These are phyloP conservation scores for Stenichneumon culpator DNA, from an alignment of 2,888 invertebrate species.

Conservation along the genomic window DNA sequence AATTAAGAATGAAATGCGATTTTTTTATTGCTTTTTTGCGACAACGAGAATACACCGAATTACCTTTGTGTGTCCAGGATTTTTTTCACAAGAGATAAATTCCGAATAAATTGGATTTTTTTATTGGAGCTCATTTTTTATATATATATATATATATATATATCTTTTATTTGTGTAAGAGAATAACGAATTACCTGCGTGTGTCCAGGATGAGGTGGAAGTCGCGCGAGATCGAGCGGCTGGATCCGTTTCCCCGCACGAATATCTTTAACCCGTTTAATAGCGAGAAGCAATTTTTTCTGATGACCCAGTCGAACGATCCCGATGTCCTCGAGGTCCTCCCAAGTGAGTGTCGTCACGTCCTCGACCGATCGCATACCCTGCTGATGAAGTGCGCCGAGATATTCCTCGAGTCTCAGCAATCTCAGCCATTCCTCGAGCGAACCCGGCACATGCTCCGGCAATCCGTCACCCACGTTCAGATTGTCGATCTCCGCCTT, in stretches of 20 bases:
- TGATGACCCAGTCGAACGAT: conserved; percentile 98
- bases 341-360: conserved; percentile 98
- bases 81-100: not conserved
- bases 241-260: conserved; percentile 92
- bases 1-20: too few relatives aligned
- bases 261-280: conserved; percentile 98
- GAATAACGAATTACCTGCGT: conserved; percentile 78
- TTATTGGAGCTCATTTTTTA: not conserved
- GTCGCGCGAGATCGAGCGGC: conserved; percentile 85
- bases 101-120: not conserved
- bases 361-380: conserved; percentile 97
- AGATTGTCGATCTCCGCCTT: conserved; percentile 98
- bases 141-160: too few relatives aligned
- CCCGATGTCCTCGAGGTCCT: conserved; percentile 99
- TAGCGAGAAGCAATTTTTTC: conserved; percentile 98
- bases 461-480: conserved; percentile 97
- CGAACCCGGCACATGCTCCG: conserved; percentile 97
- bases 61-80: too few relatives aligned
- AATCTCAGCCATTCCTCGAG: conserved; percentile 97
- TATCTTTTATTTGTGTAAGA: too few relatives aligned
- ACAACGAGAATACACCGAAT: too few relatives aligned
- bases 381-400: conserved; percentile 95
- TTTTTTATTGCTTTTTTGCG: not conserved
- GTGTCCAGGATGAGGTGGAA: conserved; percentile 86
- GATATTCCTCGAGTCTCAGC: conserved; percentile 96